phyloP scores from a whole-genome alignment of 53 echinoderm and acorn worm genomes.

The Crossaster papposus region DNA sequence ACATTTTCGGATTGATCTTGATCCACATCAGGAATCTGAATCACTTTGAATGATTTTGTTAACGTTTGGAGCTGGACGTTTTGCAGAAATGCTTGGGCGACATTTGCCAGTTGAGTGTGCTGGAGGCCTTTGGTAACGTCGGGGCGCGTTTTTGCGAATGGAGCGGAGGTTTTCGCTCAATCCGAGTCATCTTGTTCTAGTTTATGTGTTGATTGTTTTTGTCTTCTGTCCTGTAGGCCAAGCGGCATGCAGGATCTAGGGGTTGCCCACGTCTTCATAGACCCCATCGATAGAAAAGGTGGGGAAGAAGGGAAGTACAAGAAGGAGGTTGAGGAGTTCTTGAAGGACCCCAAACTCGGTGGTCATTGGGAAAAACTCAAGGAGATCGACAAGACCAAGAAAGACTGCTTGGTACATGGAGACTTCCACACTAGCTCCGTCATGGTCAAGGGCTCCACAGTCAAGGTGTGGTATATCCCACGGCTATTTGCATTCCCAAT shows the following conservation, averaged over 20 bases:
- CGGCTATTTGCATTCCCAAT: too few relatives aligned
- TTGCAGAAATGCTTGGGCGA: too few relatives aligned
- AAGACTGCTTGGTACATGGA: conserved; percentile 13
- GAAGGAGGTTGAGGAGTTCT: conserved; percentile 10
- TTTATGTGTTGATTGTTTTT: not conserved
- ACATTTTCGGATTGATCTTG: too few relatives aligned
- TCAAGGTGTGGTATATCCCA: not conserved
- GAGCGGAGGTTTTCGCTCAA: too few relatives aligned
- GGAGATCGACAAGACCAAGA: not conserved
- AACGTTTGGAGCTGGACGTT: too few relatives aligned
- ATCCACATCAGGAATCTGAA: too few relatives aligned
- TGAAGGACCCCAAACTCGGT: not conserved
- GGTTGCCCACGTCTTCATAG: not conserved
- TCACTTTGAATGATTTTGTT: too few relatives aligned
- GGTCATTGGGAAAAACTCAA: not conserved
- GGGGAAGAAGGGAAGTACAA: not conserved
- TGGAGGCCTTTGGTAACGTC: too few relatives aligned
- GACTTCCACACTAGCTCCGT: conserved; percentile 30
- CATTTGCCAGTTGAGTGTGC: too few relatives aligned
- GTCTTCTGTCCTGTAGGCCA: not conserved
- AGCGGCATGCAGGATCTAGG: not conserved
- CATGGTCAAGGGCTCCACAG: not conserved
- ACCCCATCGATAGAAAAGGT: conserved; percentile 15
- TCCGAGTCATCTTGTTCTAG: too few relatives aligned
- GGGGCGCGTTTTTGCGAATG: too few relatives aligned